Evolutionary conservation across 2,113 vertebrate species (phyloP).

Genomic region (Hiodon alosoides): DNA sequence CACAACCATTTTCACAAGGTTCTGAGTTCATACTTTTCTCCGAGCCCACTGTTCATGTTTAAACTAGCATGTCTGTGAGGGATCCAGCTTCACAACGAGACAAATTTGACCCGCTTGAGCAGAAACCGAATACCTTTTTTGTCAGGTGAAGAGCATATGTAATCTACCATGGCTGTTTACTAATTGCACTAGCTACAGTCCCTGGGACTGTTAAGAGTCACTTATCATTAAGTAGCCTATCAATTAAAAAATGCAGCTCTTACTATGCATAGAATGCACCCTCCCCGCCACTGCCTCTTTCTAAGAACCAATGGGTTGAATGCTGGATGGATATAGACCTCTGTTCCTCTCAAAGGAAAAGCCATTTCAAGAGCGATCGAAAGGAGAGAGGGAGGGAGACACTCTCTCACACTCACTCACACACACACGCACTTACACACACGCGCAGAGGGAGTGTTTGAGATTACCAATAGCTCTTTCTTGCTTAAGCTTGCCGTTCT

Average conservation of each 20-base stretch:
- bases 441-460: constrained; percentile 19
- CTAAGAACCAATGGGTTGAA: constrained; percentile 18
- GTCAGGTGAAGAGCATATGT: not conserved
- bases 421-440: too few species aligned
- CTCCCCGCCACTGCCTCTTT: constrained; percentile 24
- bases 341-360: not conserved
- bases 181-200: constrained; percentile 4
- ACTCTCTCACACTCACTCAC: not conserved
- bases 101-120: not conserved
- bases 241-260: not conserved
- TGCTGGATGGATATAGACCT: not conserved
- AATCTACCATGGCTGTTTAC: constrained; percentile 9
- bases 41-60: too few species aligned
- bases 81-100: not conserved
- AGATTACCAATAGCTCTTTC: constrained; percentile 50
- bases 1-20: not conserved
- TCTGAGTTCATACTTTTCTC: not conserved
- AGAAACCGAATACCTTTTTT: not conserved
- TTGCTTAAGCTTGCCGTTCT: constrained; percentile 50
- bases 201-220: constrained; percentile 8
- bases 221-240: constrained; percentile 14
- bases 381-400: constrained; percentile 19
- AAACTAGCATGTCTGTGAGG: too few species aligned
- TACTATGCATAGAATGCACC: not conserved
- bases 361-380: constrained; percentile 13